Evolutionary conservation across 2,888 invertebrate genomes (phyloP).

Genomic region (Trypoxylon attenuatum): DNA sequence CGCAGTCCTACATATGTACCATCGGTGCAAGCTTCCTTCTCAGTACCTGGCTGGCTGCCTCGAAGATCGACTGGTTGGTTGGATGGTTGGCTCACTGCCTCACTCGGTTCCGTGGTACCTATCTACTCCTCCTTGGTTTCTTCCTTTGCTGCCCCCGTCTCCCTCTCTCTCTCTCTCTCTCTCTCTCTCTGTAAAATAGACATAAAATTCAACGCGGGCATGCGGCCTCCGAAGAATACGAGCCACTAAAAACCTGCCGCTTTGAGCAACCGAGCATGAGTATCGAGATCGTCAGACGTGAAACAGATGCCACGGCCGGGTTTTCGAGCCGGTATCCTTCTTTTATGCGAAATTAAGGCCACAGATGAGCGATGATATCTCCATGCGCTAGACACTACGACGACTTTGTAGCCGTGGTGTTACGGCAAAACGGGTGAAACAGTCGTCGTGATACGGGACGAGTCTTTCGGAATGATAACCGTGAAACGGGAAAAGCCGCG

Average conservation of each 20-base stretch:
- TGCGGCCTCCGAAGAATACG: conserved; percentile 40
- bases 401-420: no score
- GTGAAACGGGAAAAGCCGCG: no score
- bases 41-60: no score
- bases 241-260: conserved; percentile 48
- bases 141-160: not conserved
- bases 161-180: not conserved
- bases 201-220: conserved; percentile 52
- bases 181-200: conserved; percentile 28
- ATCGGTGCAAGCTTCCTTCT: conserved; percentile 1
- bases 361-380: no score
- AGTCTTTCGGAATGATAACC: no score
- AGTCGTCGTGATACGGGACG: no score
- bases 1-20: conserved; percentile 32
- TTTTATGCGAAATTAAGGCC: not conserved
- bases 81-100: no score
- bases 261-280: conserved; percentile 40
- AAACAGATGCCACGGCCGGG: not conserved
- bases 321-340: not conserved
- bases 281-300: conserved; percentile 16
- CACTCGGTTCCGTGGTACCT: not conserved
- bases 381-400: no score
- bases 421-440: no score
- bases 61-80: no score
- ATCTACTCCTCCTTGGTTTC: not conserved